Base-by-base conservation (phyloP, 1,140 invertebrate genomes). In the Ditylenchus dipsaci region DNA sequence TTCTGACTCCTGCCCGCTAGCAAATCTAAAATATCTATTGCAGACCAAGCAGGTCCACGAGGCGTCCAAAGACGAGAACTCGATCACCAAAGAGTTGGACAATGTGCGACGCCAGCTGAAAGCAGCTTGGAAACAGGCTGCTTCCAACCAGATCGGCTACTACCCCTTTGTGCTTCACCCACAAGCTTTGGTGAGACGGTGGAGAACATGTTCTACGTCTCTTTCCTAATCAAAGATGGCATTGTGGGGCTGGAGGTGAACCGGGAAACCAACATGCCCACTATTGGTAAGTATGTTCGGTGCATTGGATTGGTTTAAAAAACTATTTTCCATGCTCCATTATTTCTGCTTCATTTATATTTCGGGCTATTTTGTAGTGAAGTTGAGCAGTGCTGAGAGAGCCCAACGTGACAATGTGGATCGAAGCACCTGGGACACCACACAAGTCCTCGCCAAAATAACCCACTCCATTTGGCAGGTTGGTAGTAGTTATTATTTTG, bases 121-220 rank as follows among this genome's bases (percentile, higher is more conserved):
- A n/a, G 30, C 57, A n/a, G 66, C 38, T 3, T 57, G 21, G 33
- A 70, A 70, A 47, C 60, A 70, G 49, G 69, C 13, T 45, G 26
- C 3, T 27, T 5, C 29, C 29, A 56, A 23, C 21, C 29, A 19
- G 13, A 21, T 61, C 59, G 21, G 64, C 21, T 70, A 70, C 38
- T 70, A 67, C 65, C 19, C 45, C 19, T 70, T 70, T 59, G 68
- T 70, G 47, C 60, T 70, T 23, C 29, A 70, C 68, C 68, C 11
- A 29, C 56, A 13, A 45, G 23, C 65, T 70, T 70, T 67, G 68
- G 68, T 5, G 68, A 70, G 17, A 67, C 65, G 0, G 56, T 70
- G 13, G 45, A 70, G 38, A 70, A 70, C 43, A 70, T 70, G 68
- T 70, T 70, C 42, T 69, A 65, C 26, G 60, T 70, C 9, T 69